A percentile compares a stretch with the other conserved stretches of the same genome.
Evolutionary conservation across 2,113 vertebrate species (phyloP).

Genomic region (Neogobius melanostomus): DNA sequence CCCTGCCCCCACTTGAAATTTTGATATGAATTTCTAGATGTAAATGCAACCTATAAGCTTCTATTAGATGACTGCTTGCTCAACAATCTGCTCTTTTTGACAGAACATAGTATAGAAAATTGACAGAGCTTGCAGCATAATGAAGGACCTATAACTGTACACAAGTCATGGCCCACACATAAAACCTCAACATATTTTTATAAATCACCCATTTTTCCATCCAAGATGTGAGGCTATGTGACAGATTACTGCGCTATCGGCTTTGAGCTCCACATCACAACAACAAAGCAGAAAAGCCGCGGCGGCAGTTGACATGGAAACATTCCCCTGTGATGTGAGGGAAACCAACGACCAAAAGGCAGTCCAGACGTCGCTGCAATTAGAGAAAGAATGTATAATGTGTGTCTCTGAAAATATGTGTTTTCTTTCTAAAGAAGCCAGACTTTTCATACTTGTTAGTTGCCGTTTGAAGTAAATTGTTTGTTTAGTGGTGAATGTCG

Average conservation of each 20-base stretch:
- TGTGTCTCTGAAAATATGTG: neutral
- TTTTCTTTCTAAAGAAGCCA: neutral
- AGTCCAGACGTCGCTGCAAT: neutral
- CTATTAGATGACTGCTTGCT: constrained; percentile 12
- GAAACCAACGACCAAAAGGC: neutral
- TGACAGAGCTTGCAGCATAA: neutral
- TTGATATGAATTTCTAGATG: too few relatives aligned
- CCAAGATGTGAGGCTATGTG: constrained; percentile 1
- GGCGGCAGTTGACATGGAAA: constrained; percentile 4
- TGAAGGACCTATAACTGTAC: neutral
- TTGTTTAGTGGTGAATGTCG: constrained; percentile 2
- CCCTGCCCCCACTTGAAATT: too few relatives aligned
- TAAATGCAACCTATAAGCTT: neutral
- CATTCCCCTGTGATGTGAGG: constrained; percentile 6
- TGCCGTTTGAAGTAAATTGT: neutral
- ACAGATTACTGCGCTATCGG: neutral
- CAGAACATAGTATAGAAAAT: constrained; percentile 20
- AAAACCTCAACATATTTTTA: constrained; percentile 1
- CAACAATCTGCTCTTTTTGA: neutral
- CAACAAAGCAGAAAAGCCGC: constrained; percentile 2
- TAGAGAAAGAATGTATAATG: neutral
- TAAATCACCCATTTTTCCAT: neutral
- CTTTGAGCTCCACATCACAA: neutral
- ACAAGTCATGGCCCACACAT: neutral
- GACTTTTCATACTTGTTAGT: neutral